Evolutionary conservation across 2,113 vertebrate genomes (phyloP), one percentile per base, ranked within the genome.

Genomic region (Cheilinus undulatus): DNA sequence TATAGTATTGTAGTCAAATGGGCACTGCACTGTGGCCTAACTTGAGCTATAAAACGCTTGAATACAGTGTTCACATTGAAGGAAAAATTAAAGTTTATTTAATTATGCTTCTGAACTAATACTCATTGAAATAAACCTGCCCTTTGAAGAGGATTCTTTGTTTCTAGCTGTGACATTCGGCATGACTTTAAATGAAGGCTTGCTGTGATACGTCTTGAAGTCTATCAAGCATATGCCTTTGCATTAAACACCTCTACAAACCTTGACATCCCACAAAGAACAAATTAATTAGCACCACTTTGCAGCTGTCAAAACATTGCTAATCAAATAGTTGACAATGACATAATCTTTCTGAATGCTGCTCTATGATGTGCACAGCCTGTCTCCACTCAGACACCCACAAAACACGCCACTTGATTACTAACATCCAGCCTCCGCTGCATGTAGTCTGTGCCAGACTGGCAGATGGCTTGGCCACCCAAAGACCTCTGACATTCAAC

Each of bases 401-500:
- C 69, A 19, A 70, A 89, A 83, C 71, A 79, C 48, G 50, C 53
- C 63, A 46, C 63, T 63, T 67, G 28, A 70, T 59, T 73, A 57
- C 72, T 63, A 76, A 62, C 69, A 57, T 78, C 45, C 69, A 68
- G 78, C 13, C 69, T 83, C 76, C 40, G 60, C 54, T 83, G 64
- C 52, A 52, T 65, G 63, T 23, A 45, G 50, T 22, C 24, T 20
- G 42, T 42, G 85, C 87, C 88, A 90, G 76, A 28, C n/a, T 0
- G 38, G 50, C 90, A 91, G 88, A 90, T 86, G 86, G 87, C 75
- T 72, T 56, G 75, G 69, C 70, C 80, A 73, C 40, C 67, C 54
- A 5, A 11, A 17, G 23, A 91, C 86, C 90, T 88, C 82, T 81
- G 87, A 89, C 90, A 63, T 63, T 80, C 63, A 60, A 85, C 86